Conservation (phyloP, 1,140 invertebrate species). For the Linepithema humile region DNA sequence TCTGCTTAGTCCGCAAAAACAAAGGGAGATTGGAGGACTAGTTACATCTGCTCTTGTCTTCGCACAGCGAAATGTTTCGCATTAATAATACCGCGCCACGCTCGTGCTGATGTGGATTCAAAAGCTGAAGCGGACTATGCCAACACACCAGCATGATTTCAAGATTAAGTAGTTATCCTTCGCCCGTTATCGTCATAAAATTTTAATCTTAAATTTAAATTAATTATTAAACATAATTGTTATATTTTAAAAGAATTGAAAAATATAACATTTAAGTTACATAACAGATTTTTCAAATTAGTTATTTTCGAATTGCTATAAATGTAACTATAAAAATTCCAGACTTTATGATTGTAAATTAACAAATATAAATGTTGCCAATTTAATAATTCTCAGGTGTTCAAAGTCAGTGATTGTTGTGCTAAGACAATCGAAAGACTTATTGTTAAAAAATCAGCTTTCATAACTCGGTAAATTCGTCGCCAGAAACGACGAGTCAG, state of each 20-base stretch:
- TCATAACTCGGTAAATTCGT: not conserved
- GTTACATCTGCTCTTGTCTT: conserved; percentile 10
- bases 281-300: not conserved
- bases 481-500: not conserved
- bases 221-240: not conserved
- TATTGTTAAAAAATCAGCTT: not conserved
- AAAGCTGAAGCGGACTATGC: not conserved
- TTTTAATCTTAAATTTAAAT: not conserved
- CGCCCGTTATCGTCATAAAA: too few relatives aligned
- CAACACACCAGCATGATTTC: not conserved
- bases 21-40: conserved; percentile 27
- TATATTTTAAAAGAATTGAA: not conserved
- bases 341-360: not conserved
- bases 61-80: not conserved
- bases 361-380: not conserved
- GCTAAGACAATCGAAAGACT: not conserved
- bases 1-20: conserved; percentile 41
- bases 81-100: conserved; percentile 35
- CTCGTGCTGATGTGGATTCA: not conserved
- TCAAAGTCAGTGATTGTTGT: not conserved
- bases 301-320: not conserved
- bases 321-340: not conserved
- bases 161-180: not conserved
- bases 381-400: not conserved
- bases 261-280: not conserved